A percentile compares a stretch with the other conserved stretches of the same genome.
These are phyloP conservation scores for Sipunculus nudus DNA, from an alignment of 2,888 invertebrate genomes.

Conservation along the genomic window DNA sequence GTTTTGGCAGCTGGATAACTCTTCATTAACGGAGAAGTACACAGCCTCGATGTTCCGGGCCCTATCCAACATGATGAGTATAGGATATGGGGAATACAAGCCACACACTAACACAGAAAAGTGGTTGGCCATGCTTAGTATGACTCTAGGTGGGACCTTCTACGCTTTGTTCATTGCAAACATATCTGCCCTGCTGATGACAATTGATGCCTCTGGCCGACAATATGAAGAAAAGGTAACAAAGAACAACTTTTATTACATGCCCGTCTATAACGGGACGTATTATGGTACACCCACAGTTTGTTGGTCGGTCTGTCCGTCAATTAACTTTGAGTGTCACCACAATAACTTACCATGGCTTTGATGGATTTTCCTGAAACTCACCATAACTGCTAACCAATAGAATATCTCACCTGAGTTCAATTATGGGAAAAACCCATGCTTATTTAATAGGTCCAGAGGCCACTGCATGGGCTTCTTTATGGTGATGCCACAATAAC, in stretches of 20 bases:
- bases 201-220: conserved; percentile 26
- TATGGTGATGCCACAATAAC: too few species aligned
- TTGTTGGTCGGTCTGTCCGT: too few species aligned
- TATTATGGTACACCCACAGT: too few species aligned
- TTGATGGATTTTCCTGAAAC: too few species aligned
- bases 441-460: too few species aligned
- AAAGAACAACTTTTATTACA: neutral
- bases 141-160: conserved; percentile 31
- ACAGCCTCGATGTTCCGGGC: conserved; percentile 23
- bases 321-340: too few species aligned
- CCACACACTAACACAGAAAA: conserved; percentile 20
- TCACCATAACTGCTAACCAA: too few species aligned
- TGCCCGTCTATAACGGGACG: too few species aligned
- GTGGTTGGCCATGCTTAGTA: conserved; percentile 25
- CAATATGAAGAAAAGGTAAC: conserved; percentile 33
- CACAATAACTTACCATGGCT: too few species aligned
- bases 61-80: conserved; percentile 35
- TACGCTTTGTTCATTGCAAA: conserved; percentile 39
- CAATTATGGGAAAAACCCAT: too few species aligned
- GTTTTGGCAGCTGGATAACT: neutral
- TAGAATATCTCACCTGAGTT: too few species aligned
- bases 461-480: too few species aligned
- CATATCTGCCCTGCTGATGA: conserved; percentile 25
- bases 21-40: conserved; percentile 7
- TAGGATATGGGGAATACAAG: conserved; percentile 27